Base-by-base conservation (phyloP, 1,140 invertebrate species). In the Anthonomus grandis region DNA sequence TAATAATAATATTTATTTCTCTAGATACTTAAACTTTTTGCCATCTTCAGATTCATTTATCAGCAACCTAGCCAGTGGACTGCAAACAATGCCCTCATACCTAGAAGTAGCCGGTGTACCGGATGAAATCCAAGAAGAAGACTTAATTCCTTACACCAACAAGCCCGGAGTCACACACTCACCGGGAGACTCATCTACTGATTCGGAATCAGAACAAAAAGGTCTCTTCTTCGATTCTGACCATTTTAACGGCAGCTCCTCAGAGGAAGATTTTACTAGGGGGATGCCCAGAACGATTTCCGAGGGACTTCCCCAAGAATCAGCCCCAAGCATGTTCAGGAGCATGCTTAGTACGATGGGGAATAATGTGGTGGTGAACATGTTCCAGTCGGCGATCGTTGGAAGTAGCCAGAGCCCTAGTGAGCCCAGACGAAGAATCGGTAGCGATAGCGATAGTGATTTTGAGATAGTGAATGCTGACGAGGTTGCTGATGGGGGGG, bases 21-120 rank as follows among this genome's bases (percentile, higher is more conserved):
- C n/a, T 50, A n/a, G n/a, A n/a, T 31, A 31, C n/a, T 31, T 31
- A 31, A 6, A 31, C 6, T 21, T 6, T n/a, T 45, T 15, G 19
- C 19, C n/a, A n/a, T n/a, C n/a, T 64, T 13, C 36, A 70, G 66
- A 68, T 64, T 70, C 65, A 31, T 57, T 65, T 10, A 66, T 65
- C 23, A 68, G 63, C 52, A 68, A 65, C 8, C 47, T 68, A 24
- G 54, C 61, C 19, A 67, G 64, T 23, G 68, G 68, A 2, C 48
- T 68, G 15, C 60, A 25, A 18, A 51, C 65, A 18, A 70, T 70
- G 68, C 68, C 68, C 12, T 70, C 68, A 8, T 61, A 68, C 49
- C 25, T 68, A n/a, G 68, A 70, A 41, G 55, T 59, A 2, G 66
- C 64, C 27, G 64, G 58, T 18, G 39, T 49, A 39, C 49, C 47